A percentile compares a stretch with the other conserved stretches of the same genome.
These are phyloP conservation scores for Tetrapedia diversipes DNA, from an alignment of 2,888 invertebrate species.

Conservation along the genomic window DNA sequence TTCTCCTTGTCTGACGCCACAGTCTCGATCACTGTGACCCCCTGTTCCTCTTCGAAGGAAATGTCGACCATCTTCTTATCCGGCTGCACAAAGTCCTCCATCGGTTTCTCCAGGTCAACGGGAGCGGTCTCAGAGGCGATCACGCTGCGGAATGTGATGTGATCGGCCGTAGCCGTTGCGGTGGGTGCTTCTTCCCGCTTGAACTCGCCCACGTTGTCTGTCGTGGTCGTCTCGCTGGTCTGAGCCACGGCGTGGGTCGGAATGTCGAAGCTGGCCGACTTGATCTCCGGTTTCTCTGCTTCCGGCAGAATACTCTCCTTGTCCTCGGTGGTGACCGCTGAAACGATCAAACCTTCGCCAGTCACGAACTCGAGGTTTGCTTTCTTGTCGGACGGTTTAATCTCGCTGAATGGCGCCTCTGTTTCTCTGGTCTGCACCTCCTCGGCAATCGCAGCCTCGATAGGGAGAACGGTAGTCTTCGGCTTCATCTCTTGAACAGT, in stretches of 20 bases:
- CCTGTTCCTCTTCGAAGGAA: constrained; percentile 82
- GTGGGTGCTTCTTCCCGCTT: constrained; percentile 80
- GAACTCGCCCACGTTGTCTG: constrained; percentile 75
- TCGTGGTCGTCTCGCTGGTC: constrained; percentile 77
- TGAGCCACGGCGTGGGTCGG: constrained; percentile 81
- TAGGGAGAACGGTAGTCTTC: constrained; percentile 73
- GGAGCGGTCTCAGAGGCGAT: constrained; percentile 81
- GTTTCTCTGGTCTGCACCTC: constrained; percentile 77
- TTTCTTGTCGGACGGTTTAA: constrained; percentile 84
- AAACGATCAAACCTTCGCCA: constrained; percentile 75
- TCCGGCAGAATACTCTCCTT: constrained; percentile 73
- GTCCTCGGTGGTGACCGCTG: constrained; percentile 73
- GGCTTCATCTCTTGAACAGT: constrained; percentile 67
- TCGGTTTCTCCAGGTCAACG: constrained; percentile 76
- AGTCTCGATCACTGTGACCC: constrained; percentile 84
- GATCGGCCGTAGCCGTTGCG: constrained; percentile 84
- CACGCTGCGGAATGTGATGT: constrained; percentile 84
- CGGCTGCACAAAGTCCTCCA: constrained; percentile 77
- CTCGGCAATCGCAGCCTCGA: constrained; percentile 75
- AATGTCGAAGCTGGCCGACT: constrained; percentile 80
- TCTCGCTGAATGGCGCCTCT: constrained; percentile 81
- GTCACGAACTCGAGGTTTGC: constrained; percentile 80
- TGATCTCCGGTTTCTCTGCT: constrained; percentile 74
- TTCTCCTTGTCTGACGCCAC: constrained; percentile 83
- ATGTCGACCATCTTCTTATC: constrained; percentile 76